Percentiles rank a stretch among this genome's conserved stretches.
Evolutionary conservation across 2,797 vertebrate species (phyloP).

Genomic region (Myotis planiceps): DNA sequence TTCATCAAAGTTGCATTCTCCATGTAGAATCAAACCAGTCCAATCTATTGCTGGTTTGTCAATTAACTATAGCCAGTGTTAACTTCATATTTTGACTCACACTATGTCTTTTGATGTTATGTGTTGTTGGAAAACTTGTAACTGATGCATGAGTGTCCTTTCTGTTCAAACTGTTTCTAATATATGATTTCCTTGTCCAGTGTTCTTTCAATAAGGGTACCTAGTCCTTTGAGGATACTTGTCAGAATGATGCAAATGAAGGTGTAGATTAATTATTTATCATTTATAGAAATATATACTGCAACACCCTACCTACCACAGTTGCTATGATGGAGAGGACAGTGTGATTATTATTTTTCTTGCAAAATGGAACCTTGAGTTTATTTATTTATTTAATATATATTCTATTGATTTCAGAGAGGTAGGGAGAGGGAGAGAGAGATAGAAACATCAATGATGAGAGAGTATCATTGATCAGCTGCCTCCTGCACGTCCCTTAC

Average conservation of each 20-base stretch:
- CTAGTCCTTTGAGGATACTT: slow-evolving; percentile 69
- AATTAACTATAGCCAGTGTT: slow-evolving; percentile 73
- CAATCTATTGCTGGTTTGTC: slow-evolving; percentile 54
- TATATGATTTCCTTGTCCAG: slow-evolving; percentile 85
- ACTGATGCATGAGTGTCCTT: slow-evolving; percentile 85
- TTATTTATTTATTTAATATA: too few relatives aligned
- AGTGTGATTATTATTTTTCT: neutral
- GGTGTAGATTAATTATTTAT: neutral
- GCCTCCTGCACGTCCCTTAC: too few relatives aligned
- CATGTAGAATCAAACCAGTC: neutral
- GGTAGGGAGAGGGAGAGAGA: too few relatives aligned
- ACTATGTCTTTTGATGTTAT: slow-evolving; percentile 83
- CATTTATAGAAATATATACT: neutral
- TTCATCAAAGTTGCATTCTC: neutral
- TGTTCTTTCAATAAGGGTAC: slow-evolving; percentile 91
- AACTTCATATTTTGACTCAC: slow-evolving; percentile 81
- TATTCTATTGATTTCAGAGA: too few relatives aligned
- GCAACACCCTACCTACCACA: neutral
- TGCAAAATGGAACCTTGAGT: neutral
- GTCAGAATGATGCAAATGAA: slow-evolving; percentile 84
- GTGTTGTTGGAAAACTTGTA: slow-evolving; percentile 83
- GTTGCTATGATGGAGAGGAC: neutral
- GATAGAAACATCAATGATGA: too few relatives aligned
- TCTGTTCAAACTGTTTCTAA: slow-evolving; percentile 86
- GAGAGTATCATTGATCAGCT: too few relatives aligned